Evolutionary conservation across 2,113 vertebrate genomes (phyloP).

Genomic region (Melanerpes aurifrons): DNA sequence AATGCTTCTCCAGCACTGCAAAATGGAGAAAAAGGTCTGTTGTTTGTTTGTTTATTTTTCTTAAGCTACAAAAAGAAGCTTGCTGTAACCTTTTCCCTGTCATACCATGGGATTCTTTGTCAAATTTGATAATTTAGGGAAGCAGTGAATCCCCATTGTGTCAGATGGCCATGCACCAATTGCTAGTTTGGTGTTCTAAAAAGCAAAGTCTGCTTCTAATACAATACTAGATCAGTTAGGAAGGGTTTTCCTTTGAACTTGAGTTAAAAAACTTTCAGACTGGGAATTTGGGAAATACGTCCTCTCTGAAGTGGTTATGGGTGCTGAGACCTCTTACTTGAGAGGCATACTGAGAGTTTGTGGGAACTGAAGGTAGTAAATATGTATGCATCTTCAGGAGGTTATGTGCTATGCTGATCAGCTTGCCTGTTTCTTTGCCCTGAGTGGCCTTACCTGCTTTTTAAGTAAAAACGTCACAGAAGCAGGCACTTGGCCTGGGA

Average conservation of each 20-base stretch:
- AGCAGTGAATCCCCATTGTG: not conserved
- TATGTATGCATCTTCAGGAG: not conserved
- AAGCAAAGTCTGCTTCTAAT: not conserved
- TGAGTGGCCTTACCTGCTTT: not conserved
- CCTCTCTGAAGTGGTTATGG: not conserved
- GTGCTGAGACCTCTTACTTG: not conserved
- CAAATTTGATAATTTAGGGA: not conserved
- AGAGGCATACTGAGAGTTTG: not conserved
- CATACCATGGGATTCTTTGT: not conserved
- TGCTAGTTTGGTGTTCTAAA: not conserved
- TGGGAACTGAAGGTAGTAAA: not conserved
- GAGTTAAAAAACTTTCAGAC: not conserved
- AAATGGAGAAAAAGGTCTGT: conserved; percentile 93
- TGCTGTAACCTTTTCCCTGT: not conserved
- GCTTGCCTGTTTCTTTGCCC: not conserved
- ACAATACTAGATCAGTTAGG: not conserved
- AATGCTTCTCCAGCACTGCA: conserved; percentile 91
- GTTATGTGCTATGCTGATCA: not conserved
- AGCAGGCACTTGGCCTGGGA: not conserved
- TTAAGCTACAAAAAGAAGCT: not conserved
- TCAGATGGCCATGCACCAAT: not conserved
- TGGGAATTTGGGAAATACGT: not conserved
- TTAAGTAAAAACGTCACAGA: not conserved
- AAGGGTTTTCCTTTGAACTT: not conserved
- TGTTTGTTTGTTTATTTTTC: not conserved